Base-by-base conservation (phyloP, 2,888 invertebrate genomes). In the Ariolimax columbianus region DNA sequence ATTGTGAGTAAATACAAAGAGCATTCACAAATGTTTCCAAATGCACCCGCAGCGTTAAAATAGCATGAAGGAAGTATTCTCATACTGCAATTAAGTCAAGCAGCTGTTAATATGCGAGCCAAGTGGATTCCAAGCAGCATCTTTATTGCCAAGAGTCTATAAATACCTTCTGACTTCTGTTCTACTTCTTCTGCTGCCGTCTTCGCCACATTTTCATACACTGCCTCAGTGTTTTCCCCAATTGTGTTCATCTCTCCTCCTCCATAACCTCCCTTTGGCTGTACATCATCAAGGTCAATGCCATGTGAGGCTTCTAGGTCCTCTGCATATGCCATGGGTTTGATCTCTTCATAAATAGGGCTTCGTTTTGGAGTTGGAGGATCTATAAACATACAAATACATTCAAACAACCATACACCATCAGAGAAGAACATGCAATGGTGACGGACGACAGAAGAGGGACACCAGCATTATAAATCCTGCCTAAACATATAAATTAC, bases 351-450 rank as follows among this genome's bases (percentile, higher is more conserved):
- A n/a, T 63, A n/a, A 3, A 4, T 11, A 23, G 26, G 63, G 4
- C 63, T 9, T n/a, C 30, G 26, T 2, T 63, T 63, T 63, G 63
- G n/a, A 30, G 30, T 30, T 30, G 63, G 23, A 30, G 4, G 63
- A 63, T n/a, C 63, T 63, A 63, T 30, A 63, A 11, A 63, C 63
- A 63, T 30, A 59, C 59, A 63, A 63, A 63, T n/a, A n/a, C n/a
- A n/a, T n/a, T n/a, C n/a, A n/a, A n/a, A n/a, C n/a, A n/a, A n/a
- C n/a, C n/a, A n/a, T n/a, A n/a, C n/a, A n/a, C n/a, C n/a, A n/a
- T n/a, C n/a, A n/a, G n/a, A n/a, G n/a, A n/a, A n/a, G n/a, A n/a
- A n/a, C n/a, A n/a, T n/a, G n/a, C n/a, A n/a, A n/a, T n/a, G n/a
- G n/a, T n/a, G n/a, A n/a, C n/a, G n/a, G n/a, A n/a, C n/a, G n/a